Base-by-base conservation (phyloP, 2,888 invertebrate species). In the Lithophane semibrunnea region DNA sequence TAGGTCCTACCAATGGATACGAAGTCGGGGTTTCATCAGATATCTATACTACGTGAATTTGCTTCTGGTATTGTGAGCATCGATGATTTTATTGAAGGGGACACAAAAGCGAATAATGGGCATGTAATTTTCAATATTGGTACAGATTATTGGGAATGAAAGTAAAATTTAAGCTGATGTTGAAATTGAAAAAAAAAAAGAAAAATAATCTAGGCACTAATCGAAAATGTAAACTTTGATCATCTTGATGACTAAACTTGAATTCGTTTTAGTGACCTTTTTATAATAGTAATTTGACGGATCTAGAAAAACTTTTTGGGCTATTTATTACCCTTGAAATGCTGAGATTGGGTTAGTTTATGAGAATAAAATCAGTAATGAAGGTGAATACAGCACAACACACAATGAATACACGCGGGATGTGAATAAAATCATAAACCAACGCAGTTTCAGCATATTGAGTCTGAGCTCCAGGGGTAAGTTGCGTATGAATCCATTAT, bases 21-120 rank as follows among this genome's bases (percentile, higher is more conserved):
- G 3, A 83, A 75, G 65, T 88, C 84, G 21, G 2, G 12, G 37
- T 64, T 49, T 73, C 54, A n/a, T 83, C 84, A 71, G 42, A 7
- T 61, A n/a, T n/a, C 37, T n/a, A 47, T 13, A 0, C 1, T 12
- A 21, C 0, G 18, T 74, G 3, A 29, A 42, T 73, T 42, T 73
- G 21, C 12, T 63, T 10, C 2, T 37, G 10, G 0, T 56, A 5
- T 61, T 73, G 21, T 49, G 4, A 21, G 3, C 0, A 60, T 61
- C 1, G 18, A 24, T 24, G 60, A 74, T 60, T 42, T 49, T 3
- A 24, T 24, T 72, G 18, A 42, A 21, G 8, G 24, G 13, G 13
- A 24, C 4, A 49, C 49, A 69, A 3, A 18, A 60, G 16, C 16
- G 8, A 3, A 9, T 60, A 8, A 60, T 60, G 7, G n/a, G 5